Evolutionary conservation across 2,797 vertebrate genomes (phyloP).

Genomic region (Falco biarmicus): DNA sequence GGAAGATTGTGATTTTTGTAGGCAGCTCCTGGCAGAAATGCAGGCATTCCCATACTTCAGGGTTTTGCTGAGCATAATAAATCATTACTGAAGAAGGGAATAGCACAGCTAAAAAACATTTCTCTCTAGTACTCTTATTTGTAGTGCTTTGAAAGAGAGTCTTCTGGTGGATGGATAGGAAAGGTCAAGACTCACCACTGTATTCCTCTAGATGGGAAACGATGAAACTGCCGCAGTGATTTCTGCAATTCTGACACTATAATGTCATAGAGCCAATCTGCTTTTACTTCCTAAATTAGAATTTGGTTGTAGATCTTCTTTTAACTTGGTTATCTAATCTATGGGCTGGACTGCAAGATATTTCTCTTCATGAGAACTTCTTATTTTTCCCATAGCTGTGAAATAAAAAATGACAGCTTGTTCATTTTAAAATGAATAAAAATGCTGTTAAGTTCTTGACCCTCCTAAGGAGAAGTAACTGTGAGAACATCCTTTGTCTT

Average conservation of each 20-base stretch:
- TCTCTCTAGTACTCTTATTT: not conserved
- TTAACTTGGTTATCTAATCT: conserved; percentile 15
- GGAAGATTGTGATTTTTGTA: not conserved
- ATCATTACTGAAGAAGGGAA: not conserved
- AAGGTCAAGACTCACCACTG: not conserved
- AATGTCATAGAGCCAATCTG: not conserved
- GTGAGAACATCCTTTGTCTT: conserved; percentile 28
- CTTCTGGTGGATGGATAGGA: not conserved
- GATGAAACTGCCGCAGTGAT: not conserved
- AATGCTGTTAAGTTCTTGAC: conserved; percentile 33
- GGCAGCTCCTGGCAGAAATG: not conserved
- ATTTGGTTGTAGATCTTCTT: not conserved
- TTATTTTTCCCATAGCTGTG: conserved; percentile 25
- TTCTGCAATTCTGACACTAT: not conserved
- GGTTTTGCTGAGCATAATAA: not conserved
- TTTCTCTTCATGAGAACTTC: not conserved
- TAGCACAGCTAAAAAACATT: not conserved
- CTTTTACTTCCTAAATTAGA: conserved; percentile 39
- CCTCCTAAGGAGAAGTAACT: not conserved
- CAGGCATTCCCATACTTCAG: not conserved
- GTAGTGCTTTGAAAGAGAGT: not conserved
- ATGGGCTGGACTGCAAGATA: not conserved
- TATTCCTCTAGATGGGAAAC: not conserved
- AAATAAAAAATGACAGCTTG: not conserved
- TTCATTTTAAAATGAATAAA: not conserved